phyloP scores from a whole-genome alignment of 1,140 invertebrate species.

The Heliconius himera region DNA sequence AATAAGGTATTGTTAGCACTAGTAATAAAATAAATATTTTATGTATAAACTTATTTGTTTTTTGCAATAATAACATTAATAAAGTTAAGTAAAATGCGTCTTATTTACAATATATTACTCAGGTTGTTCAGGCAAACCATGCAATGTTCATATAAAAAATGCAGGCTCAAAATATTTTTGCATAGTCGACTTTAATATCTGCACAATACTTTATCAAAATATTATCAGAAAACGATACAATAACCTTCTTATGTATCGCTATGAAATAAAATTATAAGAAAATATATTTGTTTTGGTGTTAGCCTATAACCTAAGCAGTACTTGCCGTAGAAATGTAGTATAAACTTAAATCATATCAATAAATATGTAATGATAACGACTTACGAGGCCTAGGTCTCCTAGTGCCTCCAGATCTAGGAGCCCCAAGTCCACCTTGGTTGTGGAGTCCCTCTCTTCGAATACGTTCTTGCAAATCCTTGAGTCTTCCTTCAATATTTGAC shows the following conservation, averaged over 20 bases:
- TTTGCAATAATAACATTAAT: background rate
- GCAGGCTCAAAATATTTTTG: background rate
- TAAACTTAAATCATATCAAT: background rate
- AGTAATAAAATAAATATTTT: background rate
- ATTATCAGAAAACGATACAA: background rate
- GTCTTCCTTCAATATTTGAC: constrained; percentile 74
- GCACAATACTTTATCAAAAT: background rate
- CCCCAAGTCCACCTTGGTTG: constrained; percentile 67
- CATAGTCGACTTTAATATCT: background rate
- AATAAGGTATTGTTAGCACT: no score
- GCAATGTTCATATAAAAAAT: background rate
- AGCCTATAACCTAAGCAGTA: background rate
- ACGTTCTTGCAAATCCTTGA: constrained; percentile 75
- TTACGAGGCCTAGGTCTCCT: constrained; percentile 69
- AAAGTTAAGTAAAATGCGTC: background rate
- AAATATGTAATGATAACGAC: constrained; percentile 36
- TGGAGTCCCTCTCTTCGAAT: constrained; percentile 70
- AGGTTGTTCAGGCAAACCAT: background rate
- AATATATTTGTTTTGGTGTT: constrained; percentile 28
- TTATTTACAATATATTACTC: background rate
- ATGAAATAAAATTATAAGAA: background rate
- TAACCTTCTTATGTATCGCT: background rate
- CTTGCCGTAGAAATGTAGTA: background rate
- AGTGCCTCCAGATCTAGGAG: constrained; percentile 57
- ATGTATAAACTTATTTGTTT: background rate